Base-by-base conservation (phyloP, 2,113 vertebrate genomes). In the Anguilla japonica region DNA sequence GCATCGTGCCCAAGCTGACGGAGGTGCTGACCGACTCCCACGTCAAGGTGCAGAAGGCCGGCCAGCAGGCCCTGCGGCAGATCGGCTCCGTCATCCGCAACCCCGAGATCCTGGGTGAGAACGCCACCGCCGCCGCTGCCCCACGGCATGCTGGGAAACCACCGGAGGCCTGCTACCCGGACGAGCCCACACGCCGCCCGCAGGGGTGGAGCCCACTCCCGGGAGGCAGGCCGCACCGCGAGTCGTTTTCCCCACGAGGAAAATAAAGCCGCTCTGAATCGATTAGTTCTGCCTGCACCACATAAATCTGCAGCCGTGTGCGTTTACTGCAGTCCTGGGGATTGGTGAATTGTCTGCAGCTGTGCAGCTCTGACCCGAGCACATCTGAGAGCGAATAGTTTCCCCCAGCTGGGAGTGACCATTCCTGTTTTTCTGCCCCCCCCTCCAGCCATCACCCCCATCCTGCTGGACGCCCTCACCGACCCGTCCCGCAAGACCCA, bases 11-110 rank as follows among this genome's bases (percentile, higher is more conserved):
- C 81, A 99, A 99, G 89, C 96, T 99, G 85, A 99, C 98, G 0
- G 98, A 99, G 91, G 98, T 99, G 91, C 96, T 99, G 88, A 99
- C 98, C 0, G 98, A 99, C 92, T 99, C 98, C 15, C 98, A 99
- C 0, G 98, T 99, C 83, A 99, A 99, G 94, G 98, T 99, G 90
- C 98, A 99, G 95, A 99, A 99, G 83, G 98, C 98, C 0, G 98
- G 98, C 5, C 98, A 99, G 91, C 98, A 99, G 90, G 98, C 98
- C 0, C 96, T 99, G 13, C 94, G 98, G 75, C 98, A 97, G 91
- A 99, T 99, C 0, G 98, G 98, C 84, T 99, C 98, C 0, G 98
- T 99, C 92, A 99, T 99, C 93, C 96, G 98, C 86, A 99, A 99
- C 89, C 98, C 98, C 0, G 98, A 99, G 94, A 99, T 99, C 92